Conservation (phyloP, 2,113 vertebrate species). For the Machaerirhynchus nigripectus region DNA sequence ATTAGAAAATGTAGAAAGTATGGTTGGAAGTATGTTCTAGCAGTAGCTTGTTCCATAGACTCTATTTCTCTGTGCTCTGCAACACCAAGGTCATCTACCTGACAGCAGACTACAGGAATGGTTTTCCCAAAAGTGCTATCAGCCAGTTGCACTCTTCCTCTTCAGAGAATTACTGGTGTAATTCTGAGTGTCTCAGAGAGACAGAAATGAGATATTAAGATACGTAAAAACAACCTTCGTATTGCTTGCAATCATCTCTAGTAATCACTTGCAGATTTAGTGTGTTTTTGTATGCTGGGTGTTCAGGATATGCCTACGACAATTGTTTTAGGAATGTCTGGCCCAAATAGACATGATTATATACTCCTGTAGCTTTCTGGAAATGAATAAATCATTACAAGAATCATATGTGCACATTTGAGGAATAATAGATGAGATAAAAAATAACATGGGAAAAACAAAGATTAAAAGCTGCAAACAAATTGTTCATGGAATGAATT, state of each 20-base stretch:
- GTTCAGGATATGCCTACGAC: background rate
- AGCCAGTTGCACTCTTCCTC: background rate
- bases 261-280: conserved; percentile 32
- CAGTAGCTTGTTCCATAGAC: background rate
- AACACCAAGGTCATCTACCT: background rate
- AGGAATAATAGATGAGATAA: background rate
- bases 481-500: background rate
- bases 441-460: background rate
- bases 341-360: background rate
- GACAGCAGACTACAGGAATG: background rate
- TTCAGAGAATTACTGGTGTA: background rate
- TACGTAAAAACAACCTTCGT: background rate
- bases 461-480: background rate
- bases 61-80: background rate
- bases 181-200: background rate
- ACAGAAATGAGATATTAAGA: background rate
- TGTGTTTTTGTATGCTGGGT: background rate
- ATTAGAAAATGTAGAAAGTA: background rate
- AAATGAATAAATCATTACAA: background rate
- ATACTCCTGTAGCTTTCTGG: background rate
- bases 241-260: background rate
- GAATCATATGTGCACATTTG: background rate
- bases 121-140: background rate
- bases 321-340: conserved; percentile 29
- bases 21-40: background rate